A percentile compares a stretch with the other conserved stretches of the same genome.
phyloP scores from a whole-genome alignment of 2,113 vertebrate species.

The Ovis canadensis region DNA sequence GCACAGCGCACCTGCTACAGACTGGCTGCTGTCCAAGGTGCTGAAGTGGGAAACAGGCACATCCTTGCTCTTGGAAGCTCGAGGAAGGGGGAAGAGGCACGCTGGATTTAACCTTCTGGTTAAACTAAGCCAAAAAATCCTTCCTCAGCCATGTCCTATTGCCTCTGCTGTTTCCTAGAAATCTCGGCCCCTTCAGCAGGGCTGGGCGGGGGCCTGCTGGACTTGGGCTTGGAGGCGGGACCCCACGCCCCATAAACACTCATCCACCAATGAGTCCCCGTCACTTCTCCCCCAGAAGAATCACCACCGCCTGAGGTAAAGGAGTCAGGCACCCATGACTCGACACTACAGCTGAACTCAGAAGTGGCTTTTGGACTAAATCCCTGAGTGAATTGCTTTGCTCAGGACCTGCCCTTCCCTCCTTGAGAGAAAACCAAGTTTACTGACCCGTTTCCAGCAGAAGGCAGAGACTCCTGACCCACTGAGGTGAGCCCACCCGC shows the following conservation, averaged over 20 bases:
- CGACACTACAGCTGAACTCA: neutral
- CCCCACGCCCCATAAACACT: neutral
- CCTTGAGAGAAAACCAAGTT: neutral
- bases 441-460: neutral
- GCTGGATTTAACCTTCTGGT: neutral
- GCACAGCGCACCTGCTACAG: fast-evolving
- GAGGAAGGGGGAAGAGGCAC: neutral
- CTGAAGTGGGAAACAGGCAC: neutral
- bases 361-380: neutral
- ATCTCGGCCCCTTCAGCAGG: neutral
- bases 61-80: neutral
- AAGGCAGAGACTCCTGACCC: neutral
- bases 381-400: neutral
- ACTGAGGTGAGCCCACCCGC: neutral
- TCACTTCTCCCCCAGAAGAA: neutral
- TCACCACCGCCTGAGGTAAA: fast-evolving
- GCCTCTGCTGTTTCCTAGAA: neutral
- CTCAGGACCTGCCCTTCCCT: neutral
- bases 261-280: neutral
- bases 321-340: neutral
- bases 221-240: neutral
- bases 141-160: neutral
- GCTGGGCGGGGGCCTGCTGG: too few species aligned
- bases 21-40: neutral
- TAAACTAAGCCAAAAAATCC: neutral